A percentile compares a stretch with the other conserved stretches of the same genome.
phyloP scores from a whole-genome alignment of 2,888 invertebrate species.

The Stenurella melanura region DNA sequence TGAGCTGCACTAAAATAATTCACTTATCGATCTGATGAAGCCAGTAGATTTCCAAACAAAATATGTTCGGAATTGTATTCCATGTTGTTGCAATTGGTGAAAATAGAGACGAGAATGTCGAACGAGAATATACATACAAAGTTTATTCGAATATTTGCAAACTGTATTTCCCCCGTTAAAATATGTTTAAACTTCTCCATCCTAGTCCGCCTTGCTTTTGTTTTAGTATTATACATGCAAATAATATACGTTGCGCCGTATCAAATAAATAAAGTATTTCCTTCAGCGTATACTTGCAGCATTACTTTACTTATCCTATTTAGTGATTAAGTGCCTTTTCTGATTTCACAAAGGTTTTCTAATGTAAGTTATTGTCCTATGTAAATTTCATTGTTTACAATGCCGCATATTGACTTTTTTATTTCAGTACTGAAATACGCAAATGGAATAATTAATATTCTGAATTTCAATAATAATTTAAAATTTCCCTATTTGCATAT shows the following conservation, averaged over 20 bases:
- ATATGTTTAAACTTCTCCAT: conserved; percentile 24
- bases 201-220: conserved; percentile 1
- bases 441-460: not conserved
- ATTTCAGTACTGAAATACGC: not conserved
- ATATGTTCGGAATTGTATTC: conserved; percentile 6
- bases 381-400: conserved; percentile 19
- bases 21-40: conserved; percentile 22
- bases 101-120: conserved; percentile 14
- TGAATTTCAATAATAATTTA: not conserved
- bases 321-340: conserved; percentile 25
- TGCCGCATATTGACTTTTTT: not conserved
- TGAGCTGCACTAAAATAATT: conserved; percentile 14
- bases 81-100: not conserved
- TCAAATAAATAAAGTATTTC: conserved; percentile 18
- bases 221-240: conserved; percentile 29
- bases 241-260: conserved; percentile 5
- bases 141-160: conserved; percentile 21
- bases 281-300: conserved; percentile 16
- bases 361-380: conserved; percentile 27
- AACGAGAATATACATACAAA: conserved; percentile 17
- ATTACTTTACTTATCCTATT: conserved; percentile 23
- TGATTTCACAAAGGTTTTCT: conserved; percentile 22
- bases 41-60: not conserved
- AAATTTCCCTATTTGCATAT: not conserved
- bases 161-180: not conserved